Percentiles rank a stretch among this genome's conserved stretches.
phyloP scores from a whole-genome alignment of 2,888 invertebrate species.

The Rhagonycha lutea region DNA sequence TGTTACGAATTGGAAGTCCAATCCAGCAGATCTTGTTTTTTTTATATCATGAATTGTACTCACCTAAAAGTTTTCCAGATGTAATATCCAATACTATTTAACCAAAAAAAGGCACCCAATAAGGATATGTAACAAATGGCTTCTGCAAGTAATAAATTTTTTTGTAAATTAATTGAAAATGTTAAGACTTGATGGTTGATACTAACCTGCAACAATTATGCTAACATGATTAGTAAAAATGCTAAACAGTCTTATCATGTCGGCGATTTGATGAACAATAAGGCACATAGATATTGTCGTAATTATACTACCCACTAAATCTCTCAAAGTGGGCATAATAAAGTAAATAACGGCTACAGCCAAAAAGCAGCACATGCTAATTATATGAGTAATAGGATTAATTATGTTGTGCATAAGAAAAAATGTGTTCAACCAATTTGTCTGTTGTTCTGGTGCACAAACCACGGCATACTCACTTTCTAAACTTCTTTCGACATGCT shows the following conservation, averaged over 20 bases:
- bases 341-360: constrained; percentile 80
- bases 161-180: not conserved
- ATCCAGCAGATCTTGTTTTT: not conserved
- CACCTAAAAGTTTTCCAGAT: constrained; percentile 87
- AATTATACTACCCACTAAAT: constrained; percentile 82
- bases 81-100: constrained; percentile 84
- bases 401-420: constrained; percentile 76
- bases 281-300: constrained; percentile 81
- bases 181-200: constrained; percentile 31
- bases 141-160: constrained; percentile 60
- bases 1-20: not conserved
- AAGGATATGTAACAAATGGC: constrained; percentile 76
- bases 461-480: constrained; percentile 73
- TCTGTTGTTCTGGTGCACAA: constrained; percentile 71
- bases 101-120: constrained; percentile 83
- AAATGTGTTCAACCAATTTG: constrained; percentile 74
- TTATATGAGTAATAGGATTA: constrained; percentile 76
- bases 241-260: constrained; percentile 77
- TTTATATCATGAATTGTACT: constrained; percentile 37
- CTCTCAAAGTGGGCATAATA: constrained; percentile 79
- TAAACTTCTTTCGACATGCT: constrained; percentile 60
- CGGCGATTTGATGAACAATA: constrained; percentile 76
- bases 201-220: constrained; percentile 76
- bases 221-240: constrained; percentile 81
- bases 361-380: constrained; percentile 72